These are phyloP conservation scores for Chitala chitala DNA, from an alignment of 2,113 vertebrate species.

Conservation along the genomic window DNA sequence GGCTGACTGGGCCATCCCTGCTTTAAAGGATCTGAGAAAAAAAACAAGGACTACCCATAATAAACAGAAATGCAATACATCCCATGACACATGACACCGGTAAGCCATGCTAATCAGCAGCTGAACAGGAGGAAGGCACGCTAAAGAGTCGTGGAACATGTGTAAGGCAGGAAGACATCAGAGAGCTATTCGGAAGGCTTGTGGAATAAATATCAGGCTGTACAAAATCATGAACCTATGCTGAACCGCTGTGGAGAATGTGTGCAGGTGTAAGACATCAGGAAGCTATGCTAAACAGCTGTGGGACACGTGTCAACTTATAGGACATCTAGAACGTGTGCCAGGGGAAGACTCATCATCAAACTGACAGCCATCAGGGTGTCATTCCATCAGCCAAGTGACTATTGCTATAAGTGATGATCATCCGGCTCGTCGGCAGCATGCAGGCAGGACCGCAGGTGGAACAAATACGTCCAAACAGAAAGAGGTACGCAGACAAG, in stretches of 20 bases:
- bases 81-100: too few relatives aligned
- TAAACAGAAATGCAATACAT: too few relatives aligned
- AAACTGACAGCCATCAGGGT: background rate
- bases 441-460: too few relatives aligned
- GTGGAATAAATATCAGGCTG: background rate
- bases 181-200: background rate
- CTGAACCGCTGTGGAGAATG: background rate
- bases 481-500: too few relatives aligned
- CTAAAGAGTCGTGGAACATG: background rate
- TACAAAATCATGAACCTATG: background rate
- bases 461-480: too few relatives aligned
- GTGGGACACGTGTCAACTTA: background rate
- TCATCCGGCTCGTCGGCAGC: too few relatives aligned
- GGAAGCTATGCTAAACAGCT: background rate
- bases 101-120: too few relatives aligned
- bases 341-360: background rate
- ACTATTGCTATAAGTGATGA: too few relatives aligned
- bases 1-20: too few relatives aligned
- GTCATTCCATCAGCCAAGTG: background rate
- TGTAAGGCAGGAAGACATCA: background rate
- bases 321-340: background rate
- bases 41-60: too few relatives aligned
- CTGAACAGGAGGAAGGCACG: too few relatives aligned
- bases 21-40: too few relatives aligned
- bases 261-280: background rate